Conservation (phyloP, 2,113 vertebrate genomes). For the Scomber scombrus region DNA sequence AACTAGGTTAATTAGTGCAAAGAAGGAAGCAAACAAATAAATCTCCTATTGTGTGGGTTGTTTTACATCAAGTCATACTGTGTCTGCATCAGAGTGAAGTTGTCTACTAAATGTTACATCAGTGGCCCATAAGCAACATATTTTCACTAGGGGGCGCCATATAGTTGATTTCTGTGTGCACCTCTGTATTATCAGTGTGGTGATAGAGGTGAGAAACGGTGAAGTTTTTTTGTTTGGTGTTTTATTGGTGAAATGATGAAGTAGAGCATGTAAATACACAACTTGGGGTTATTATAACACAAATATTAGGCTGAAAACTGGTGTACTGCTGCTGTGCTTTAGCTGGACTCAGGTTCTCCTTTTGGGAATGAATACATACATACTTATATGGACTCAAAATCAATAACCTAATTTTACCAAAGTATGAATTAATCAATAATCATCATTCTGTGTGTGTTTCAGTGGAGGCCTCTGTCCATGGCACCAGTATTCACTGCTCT, state of each 20-base stretch:
- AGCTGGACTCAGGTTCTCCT: neutral
- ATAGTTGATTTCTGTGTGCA: neutral
- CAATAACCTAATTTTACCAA: neutral
- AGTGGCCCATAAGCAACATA: neutral
- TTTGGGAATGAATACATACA: no score
- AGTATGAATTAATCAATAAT: neutral
- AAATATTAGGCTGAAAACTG: neutral
- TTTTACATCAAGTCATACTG: neutral
- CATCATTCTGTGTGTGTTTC: constrained; percentile 25
- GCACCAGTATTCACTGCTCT: constrained; percentile 89
- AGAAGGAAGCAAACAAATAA: neutral
- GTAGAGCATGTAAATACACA: neutral
- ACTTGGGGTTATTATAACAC: neutral
- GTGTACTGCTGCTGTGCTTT: neutral
- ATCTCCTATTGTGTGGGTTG: neutral
- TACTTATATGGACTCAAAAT: neutral
- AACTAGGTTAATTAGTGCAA: neutral
- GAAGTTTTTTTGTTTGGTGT: no score
- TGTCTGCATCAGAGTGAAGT: neutral
- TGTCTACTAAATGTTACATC: neutral
- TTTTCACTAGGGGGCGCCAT: constrained; percentile 40
- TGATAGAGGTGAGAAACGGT: no score
- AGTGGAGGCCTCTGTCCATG: constrained; percentile 98
- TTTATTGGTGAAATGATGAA: neutral
- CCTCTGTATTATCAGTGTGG: neutral